Evolutionary conservation across 2,888 invertebrate species (phyloP).

Genomic region (Dichetophora obliterata): DNA sequence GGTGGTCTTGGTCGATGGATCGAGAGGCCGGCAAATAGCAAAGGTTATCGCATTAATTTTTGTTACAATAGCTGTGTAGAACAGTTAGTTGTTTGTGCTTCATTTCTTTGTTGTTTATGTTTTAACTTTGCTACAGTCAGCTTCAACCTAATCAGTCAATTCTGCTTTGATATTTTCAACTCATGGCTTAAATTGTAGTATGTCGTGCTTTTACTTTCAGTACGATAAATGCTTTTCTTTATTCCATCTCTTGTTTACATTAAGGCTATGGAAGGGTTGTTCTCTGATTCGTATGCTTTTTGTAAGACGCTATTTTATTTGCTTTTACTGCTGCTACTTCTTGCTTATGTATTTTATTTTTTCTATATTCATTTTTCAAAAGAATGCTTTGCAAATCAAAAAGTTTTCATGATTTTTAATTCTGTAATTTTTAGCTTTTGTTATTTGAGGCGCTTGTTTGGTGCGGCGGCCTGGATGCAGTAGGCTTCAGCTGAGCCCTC

Average conservation of each 20-base stretch:
- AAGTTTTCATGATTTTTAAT: slow-evolving; percentile 24
- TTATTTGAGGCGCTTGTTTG: background rate
- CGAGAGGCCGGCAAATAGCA: too few species aligned
- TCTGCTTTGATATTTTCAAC: too few species aligned
- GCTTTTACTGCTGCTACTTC: background rate
- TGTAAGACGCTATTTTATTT: background rate
- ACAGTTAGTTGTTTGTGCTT: too few species aligned
- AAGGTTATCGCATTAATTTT: too few species aligned
- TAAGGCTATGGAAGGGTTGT: background rate
- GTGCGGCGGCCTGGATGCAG: slow-evolving; percentile 1
- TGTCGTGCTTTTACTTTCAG: too few species aligned
- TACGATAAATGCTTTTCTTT: too few species aligned
- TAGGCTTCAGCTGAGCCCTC: slow-evolving; percentile 8
- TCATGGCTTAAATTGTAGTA: too few species aligned
- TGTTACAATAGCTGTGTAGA: too few species aligned
- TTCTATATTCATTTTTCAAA: background rate
- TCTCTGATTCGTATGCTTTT: background rate
- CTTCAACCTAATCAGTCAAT: too few species aligned
- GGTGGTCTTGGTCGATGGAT: too few species aligned
- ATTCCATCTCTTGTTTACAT: background rate
- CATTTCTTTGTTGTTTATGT: too few species aligned
- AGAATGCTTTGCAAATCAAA: background rate
- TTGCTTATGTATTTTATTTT: background rate
- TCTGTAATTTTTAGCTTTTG: slow-evolving; percentile 30
- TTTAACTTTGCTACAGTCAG: too few species aligned